phyloP scores from a whole-genome alignment of 2,888 invertebrate species.

The Dione vanillae region DNA sequence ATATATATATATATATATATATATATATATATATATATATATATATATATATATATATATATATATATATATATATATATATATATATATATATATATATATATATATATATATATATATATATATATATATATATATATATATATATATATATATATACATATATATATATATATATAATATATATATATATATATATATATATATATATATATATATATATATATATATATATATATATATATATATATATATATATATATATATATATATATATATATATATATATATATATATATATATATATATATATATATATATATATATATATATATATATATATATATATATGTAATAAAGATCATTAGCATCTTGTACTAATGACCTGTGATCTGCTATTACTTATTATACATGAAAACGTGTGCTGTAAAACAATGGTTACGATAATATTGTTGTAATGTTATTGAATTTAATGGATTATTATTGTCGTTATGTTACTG shows the following conservation, averaged over 20 bases:
- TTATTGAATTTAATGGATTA: neutral
- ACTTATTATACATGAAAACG: neutral
- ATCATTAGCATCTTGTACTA: constrained; percentile 15
- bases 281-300: neutral
- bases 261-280: neutral
- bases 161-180: neutral
- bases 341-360: constrained; percentile 14
- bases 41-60: neutral
- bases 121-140: neutral
- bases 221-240: neutral
- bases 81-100: neutral
- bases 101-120: neutral
- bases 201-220: neutral
- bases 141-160: neutral
- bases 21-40: neutral
- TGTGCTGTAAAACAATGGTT: neutral
- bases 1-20: neutral
- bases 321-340: neutral
- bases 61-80: neutral
- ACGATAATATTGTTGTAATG: neutral
- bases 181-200: neutral
- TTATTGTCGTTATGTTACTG: neutral
- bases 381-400: constrained; percentile 18
- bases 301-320: neutral
- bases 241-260: neutral